Evolutionary conservation across 2,797 vertebrate species (phyloP).

Genomic region (Artibeus jamaicensis): DNA sequence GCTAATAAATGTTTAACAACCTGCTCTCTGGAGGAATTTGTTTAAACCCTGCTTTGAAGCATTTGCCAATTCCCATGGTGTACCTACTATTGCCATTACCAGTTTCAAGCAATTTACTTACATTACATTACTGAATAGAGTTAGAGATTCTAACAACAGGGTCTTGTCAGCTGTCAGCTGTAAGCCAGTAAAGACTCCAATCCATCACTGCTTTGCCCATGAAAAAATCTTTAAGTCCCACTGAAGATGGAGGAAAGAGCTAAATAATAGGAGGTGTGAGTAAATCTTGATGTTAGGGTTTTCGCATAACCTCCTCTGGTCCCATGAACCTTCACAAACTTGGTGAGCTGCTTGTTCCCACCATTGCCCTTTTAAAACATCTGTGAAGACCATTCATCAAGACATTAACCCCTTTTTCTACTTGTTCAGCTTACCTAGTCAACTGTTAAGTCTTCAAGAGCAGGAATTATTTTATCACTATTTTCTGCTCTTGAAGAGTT

Average conservation of each 20-base stretch:
- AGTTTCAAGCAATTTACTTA: background rate
- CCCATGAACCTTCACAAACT: background rate
- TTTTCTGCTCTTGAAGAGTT: background rate
- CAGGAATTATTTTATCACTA: background rate
- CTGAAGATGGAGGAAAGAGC: background rate
- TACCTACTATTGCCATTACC: background rate
- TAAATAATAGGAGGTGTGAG: background rate
- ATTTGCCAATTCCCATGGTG: background rate
- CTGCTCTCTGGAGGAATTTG: background rate
- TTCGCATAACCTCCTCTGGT: background rate
- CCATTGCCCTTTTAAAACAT: background rate
- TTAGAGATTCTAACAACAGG: background rate
- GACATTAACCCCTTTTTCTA: background rate
- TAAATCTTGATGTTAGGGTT: background rate
- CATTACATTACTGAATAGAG: background rate
- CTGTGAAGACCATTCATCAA: background rate
- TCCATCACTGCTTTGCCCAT: background rate
- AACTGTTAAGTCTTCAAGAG: background rate
- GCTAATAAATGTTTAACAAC: background rate
- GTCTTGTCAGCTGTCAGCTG: background rate
- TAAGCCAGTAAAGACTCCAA: background rate
- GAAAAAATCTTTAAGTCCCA: background rate
- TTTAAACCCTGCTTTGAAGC: background rate
- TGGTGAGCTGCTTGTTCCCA: background rate
- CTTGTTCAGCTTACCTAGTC: background rate